Evolutionary conservation across 2,113 vertebrate genomes (phyloP).

Genomic region (Muntiacus reevesi): DNA sequence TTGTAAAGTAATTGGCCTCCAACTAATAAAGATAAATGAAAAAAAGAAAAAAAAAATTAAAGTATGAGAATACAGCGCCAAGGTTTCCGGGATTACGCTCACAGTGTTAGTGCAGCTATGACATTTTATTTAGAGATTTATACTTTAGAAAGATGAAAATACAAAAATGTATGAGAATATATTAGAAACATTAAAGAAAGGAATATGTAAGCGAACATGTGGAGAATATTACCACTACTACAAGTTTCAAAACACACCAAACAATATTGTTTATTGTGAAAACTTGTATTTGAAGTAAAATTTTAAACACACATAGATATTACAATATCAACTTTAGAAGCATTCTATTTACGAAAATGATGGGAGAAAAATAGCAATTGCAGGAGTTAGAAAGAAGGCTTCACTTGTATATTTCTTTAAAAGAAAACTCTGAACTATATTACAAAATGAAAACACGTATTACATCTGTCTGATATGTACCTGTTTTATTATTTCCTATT

Average conservation of each 20-base stretch:
- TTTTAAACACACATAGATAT: background rate
- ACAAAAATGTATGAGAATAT: background rate
- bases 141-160: background rate
- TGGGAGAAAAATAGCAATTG: background rate
- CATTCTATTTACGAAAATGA: background rate
- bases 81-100: background rate
- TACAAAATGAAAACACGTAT: background rate
- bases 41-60: background rate
- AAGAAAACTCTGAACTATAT: background rate
- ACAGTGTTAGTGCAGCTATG: fast-evolving
- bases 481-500: background rate
- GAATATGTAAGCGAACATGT: background rate
- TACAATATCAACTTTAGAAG: background rate
- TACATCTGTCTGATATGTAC: background rate
- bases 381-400: background rate
- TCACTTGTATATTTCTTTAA: background rate
- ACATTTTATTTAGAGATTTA: background rate
- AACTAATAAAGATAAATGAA: no score
- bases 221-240: background rate
- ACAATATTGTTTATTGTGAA: background rate
- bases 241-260: background rate
- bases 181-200: background rate
- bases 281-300: background rate
- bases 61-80: background rate
- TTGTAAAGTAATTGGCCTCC: no score